Percentiles rank a stretch among this genome's conserved stretches.
Evolutionary conservation across 1,140 invertebrate species (phyloP).

Genomic region (Elysia chlorotica): DNA sequence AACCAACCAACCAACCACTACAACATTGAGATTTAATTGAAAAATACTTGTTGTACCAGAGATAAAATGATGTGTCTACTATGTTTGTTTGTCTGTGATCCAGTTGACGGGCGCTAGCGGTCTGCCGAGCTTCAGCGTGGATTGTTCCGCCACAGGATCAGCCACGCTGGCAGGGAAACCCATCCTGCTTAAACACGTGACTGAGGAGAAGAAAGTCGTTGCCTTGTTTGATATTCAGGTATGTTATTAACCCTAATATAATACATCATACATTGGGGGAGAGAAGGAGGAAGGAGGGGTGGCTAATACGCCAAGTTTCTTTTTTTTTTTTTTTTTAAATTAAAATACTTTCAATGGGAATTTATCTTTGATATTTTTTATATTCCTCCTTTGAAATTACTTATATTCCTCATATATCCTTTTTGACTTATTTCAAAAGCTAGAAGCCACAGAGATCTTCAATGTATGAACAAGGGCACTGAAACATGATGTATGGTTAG

Average conservation of each 20-base stretch:
- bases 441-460: too few relatives aligned
- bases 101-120: conserved; percentile 50
- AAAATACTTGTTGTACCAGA: neutral
- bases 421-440: too few relatives aligned
- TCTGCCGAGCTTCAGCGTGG: conserved; percentile 45
- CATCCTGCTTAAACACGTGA: conserved; percentile 49
- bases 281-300: too few relatives aligned
- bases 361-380: too few relatives aligned
- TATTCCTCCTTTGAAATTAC: too few relatives aligned
- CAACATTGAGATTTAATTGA: too few relatives aligned
- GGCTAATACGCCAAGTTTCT: too few relatives aligned
- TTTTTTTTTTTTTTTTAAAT: neutral
- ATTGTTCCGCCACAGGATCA: conserved; percentile 43
- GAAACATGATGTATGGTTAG: too few relatives aligned
- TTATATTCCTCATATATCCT: too few relatives aligned
- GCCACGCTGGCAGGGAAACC: conserved; percentile 48
- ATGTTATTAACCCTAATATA: conserved; percentile 22
- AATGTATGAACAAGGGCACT: too few relatives aligned
- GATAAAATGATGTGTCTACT: neutral
- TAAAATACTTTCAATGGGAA: neutral
- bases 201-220: conserved; percentile 38
- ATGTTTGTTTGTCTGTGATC: neutral
- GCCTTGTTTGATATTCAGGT: conserved; percentile 58
- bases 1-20: neutral
- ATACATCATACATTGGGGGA: too few relatives aligned